phyloP scores from a whole-genome alignment of 2,113 vertebrate genomes.

The Heptranchias perlo region DNA sequence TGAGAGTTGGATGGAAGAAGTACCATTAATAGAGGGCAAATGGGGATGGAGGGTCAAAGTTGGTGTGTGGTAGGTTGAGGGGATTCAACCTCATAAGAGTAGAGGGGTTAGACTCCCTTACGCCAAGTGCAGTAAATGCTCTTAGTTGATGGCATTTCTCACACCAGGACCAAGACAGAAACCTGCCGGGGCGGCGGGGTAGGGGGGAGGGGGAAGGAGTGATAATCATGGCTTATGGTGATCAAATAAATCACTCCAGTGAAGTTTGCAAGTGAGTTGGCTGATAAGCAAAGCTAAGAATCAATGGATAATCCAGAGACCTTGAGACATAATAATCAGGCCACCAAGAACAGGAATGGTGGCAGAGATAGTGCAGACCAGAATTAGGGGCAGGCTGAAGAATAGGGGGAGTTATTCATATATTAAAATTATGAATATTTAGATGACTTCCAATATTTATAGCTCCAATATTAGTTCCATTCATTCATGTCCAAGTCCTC shows the following conservation, averaged over 20 bases:
- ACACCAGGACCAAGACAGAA: background rate
- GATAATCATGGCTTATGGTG: background rate
- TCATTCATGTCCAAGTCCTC: too few relatives aligned
- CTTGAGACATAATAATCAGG: too few relatives aligned
- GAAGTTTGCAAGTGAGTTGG: background rate
- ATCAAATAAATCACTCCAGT: background rate
- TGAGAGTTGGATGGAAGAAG: background rate
- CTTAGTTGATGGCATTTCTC: background rate
- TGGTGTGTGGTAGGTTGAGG: background rate
- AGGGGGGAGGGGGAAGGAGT: background rate
- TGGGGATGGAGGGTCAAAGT: too few relatives aligned
- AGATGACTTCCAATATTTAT: too few relatives aligned
- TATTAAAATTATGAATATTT: too few relatives aligned
- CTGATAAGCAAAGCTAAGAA: background rate
- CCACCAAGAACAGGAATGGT: too few relatives aligned
- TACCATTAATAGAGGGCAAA: too few relatives aligned
- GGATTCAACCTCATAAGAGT: background rate
- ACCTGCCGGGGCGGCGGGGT: background rate
- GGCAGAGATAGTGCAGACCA: too few relatives aligned
- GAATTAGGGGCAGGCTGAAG: too few relatives aligned
- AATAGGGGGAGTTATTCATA: too few relatives aligned
- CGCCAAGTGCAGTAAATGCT: background rate
- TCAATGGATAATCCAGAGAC: background rate
- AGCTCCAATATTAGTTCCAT: too few relatives aligned
- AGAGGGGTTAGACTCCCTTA: background rate